Base-by-base conservation (phyloP, 2,888 invertebrate species). In the Sylvicola cinctus region DNA sequence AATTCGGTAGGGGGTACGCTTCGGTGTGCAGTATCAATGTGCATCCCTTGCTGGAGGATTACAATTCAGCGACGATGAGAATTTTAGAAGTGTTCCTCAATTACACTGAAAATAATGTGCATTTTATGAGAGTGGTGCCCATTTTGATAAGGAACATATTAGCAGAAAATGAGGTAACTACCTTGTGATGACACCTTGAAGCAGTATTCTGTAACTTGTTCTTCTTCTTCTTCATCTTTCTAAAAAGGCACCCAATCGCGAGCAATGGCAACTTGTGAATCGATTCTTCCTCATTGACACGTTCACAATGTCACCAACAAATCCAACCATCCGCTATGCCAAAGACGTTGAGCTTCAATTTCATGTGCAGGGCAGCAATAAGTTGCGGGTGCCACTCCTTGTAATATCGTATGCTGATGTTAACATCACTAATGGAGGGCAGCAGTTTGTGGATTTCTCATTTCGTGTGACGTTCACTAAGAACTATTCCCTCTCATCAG, bases 211-310 rank as follows among this genome's bases (percentile, higher is more conserved):
- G 7, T 12, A 12, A 16, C 14, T 8, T 14, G 3, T 20, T 20
- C 12, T 28, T 16, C 12, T 28, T 35, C 16, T 28, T 11, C 4
- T 32, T 10, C 10, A 12, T 10, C 33, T 32, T 14, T 15, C 28
- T 29, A 31, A 5, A 7, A 16, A 67, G 67, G 60, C 50, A 5
- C 41, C 54, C 15, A 62, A 63, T 39, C 48, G 52, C 29, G 61
- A 61, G 23, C 62, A 65, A 30, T 76, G 74, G 74, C 64, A 69
- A 44, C 49, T 80, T 23, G 68, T 71, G 0, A 61, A 70, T 40
- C 61, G 79, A 38, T 74, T 79, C 49, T 77, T 75, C 51, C 44
- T 76, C 6, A 59, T 74, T 32, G 76, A 78, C 46, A 66, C 62
- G 34, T 45, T 62, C 12, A 28, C 14, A 28, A n/a, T 28, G 28